Percentiles rank a stretch among this genome's conserved stretches.
phyloP scores from a whole-genome alignment of 1,140 invertebrate species.

The Bombus sibiricus region DNA sequence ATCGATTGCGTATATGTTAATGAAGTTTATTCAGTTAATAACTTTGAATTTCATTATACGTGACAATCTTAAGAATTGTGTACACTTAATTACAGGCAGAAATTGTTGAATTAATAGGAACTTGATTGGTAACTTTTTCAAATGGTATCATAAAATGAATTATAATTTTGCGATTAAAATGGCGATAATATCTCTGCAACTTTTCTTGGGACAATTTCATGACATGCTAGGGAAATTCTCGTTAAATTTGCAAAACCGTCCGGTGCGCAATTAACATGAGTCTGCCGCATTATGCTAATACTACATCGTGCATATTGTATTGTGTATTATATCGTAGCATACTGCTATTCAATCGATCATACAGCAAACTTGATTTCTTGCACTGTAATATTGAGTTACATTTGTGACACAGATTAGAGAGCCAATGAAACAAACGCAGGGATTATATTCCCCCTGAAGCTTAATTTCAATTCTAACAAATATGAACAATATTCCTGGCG shows the following conservation, averaged over 20 bases:
- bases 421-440: background rate
- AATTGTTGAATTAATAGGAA: background rate
- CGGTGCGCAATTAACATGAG: background rate
- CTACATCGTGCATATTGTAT: background rate
- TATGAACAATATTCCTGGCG: background rate
- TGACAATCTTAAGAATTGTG: background rate
- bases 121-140: background rate
- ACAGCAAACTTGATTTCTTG: background rate
- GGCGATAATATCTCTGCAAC: background rate
- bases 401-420: background rate
- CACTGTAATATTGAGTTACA: background rate
- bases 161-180: background rate
- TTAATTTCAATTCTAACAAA: background rate
- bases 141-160: background rate
- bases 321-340: background rate
- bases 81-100: background rate
- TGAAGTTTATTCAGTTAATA: background rate
- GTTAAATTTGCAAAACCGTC: background rate
- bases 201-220: background rate
- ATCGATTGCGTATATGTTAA: background rate
- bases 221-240: background rate
- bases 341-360: conserved; percentile 8
- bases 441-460: background rate
- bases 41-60: background rate
- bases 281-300: background rate